Percentiles rank a stretch among this genome's conserved stretches.
Evolutionary conservation across 2,888 invertebrate species (phyloP).

Genomic region (Cantharis rufa): DNA sequence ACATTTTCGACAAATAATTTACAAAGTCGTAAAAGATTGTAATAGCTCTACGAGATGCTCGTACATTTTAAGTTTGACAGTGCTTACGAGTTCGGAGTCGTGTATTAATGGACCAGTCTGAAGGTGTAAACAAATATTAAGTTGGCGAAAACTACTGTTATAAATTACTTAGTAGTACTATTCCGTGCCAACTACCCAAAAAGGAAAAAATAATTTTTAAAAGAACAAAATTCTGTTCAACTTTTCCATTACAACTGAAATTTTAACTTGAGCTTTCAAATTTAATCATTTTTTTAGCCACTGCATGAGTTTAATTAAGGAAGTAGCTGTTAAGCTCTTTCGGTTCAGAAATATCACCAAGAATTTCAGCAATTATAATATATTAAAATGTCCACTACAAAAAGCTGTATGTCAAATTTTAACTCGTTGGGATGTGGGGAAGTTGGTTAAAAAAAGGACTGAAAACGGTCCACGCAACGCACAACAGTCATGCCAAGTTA

Average conservation of each 20-base stretch:
- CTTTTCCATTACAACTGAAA: not conserved
- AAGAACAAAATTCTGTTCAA: conserved; percentile 9
- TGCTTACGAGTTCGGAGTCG: conserved; percentile 14
- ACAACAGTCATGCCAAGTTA: no score
- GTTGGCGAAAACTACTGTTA: conserved; percentile 33
- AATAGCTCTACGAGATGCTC: conserved; percentile 19
- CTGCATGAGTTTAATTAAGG: not conserved
- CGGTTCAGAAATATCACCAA: not conserved
- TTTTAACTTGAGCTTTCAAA: not conserved
- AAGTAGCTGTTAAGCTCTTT: not conserved
- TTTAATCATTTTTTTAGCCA: not conserved
- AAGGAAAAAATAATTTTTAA: conserved; percentile 22
- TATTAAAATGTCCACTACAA: no score
- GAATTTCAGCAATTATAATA: no score
- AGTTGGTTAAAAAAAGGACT: no score
- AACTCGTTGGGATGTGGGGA: no score
- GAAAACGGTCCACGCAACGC: no score
- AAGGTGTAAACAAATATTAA: conserved; percentile 39
- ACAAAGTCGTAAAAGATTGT: conserved; percentile 23
- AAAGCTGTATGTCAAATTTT: no score
- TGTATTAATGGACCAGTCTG: conserved; percentile 31
- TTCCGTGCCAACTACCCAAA: conserved; percentile 10
- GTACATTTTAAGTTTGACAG: conserved; percentile 32
- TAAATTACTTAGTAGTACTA: conserved; percentile 31
- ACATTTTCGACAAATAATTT: conserved; percentile 23